Base-by-base conservation (phyloP, 2,113 vertebrate genomes). In the Bagarius yarrelli region DNA sequence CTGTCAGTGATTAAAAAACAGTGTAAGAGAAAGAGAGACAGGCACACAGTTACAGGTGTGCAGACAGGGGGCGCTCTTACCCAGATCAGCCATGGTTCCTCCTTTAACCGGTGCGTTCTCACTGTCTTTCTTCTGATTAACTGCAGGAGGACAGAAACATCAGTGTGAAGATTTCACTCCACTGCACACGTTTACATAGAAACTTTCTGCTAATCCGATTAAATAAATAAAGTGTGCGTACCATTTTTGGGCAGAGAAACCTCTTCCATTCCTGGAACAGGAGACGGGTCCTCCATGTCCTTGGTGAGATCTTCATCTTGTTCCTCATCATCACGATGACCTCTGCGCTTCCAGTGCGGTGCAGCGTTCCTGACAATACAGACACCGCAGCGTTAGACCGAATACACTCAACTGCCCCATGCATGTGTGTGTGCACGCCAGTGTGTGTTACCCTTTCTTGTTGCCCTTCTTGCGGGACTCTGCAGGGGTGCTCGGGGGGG, bases 221-320 rank as follows among this genome's bases (percentile, higher is more conserved):
- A 1, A 30, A 56, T 40, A 18, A 74, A 23, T 16, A 25, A 8
- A 12, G 14, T 59, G 30, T 76, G 27, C 36, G 57, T 14, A 98
- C 98, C 94, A 76, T 95, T 98, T 88, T 99, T 99, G 60, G 97
- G 95, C 84, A 96, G 91, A 50, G 95, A 93, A 80, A 98, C 96
- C 89, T 98, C 98, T 80, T 98, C 96, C 89, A 98, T 93, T 83
- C 97, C 97, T 30, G 98, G 97, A 5, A 97, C 96, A 0, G 97
- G 96, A 0, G 94, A 97, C 15, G 98, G 98, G 84, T 99, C 96
- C 80, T 99, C 98, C 94, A 98, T 92, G 86, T 99, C 98, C 89
- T 98, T 99, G 23, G 95, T 97, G 67, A 97, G 91, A 83, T 99
- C 98, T 85, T 99, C 94, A 85, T 99, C 98, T 0, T 98, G 97